Conservation (phyloP, 2,797 vertebrate species). For the Hyperoplus lanceolatus region DNA sequence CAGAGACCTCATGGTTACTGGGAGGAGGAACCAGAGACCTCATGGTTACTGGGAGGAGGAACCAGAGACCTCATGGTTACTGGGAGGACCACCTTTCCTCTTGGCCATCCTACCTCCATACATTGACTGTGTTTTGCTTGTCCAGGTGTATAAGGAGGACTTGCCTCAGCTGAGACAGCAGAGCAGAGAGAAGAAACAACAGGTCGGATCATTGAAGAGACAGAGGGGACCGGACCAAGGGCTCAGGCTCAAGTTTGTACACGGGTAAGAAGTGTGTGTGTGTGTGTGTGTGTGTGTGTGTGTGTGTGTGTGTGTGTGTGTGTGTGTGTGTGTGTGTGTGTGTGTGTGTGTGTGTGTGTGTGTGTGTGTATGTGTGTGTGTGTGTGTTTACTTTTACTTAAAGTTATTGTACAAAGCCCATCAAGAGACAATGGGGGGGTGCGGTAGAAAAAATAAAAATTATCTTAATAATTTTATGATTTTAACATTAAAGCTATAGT, state of each 20-base stretch:
- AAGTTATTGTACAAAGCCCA: too few species aligned
- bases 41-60: too few species aligned
- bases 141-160: constrained; percentile 98
- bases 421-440: too few species aligned
- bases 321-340: neutral
- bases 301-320: neutral
- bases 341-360: neutral
- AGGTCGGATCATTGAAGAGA: constrained; percentile 92
- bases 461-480: too few species aligned
- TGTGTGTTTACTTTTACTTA: neutral
- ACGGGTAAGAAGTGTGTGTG: constrained; percentile 83
- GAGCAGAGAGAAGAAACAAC: constrained; percentile 91
- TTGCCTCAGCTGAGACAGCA: constrained; percentile 91
- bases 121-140: too few species aligned
- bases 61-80: too few species aligned
- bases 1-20: too few species aligned
- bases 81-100: too few species aligned
- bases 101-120: too few species aligned
- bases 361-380: neutral
- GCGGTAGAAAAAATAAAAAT: too few species aligned
- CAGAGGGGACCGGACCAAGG: constrained; percentile 93
- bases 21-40: too few species aligned
- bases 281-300: neutral
- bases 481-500: too few species aligned
- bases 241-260: constrained; percentile 94